These are phyloP conservation scores for Drosophila heteroneura DNA, from an alignment of 2,888 invertebrate species.

Conservation along the genomic window DNA sequence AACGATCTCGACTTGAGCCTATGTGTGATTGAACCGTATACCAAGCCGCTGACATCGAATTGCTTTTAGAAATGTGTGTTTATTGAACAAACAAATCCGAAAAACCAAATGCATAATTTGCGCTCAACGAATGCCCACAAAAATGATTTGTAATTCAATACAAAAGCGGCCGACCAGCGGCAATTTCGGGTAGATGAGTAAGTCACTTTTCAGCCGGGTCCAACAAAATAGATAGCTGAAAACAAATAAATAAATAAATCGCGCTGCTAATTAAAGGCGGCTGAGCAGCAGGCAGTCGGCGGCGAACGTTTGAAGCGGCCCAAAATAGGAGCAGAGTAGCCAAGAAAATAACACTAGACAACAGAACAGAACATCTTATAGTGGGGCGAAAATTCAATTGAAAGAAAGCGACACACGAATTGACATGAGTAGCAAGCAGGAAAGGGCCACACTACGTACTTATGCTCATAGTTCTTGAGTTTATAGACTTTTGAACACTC, in stretches of 20 bases:
- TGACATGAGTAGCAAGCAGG: conserved; percentile 68
- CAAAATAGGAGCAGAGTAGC: conserved; percentile 60
- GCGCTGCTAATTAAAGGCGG: conserved; percentile 77
- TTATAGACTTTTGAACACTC: conserved; percentile 32
- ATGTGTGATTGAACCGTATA: not conserved
- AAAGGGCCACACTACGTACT: conserved; percentile 43
- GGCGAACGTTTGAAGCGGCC: conserved; percentile 62
- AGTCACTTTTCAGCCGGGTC: conserved; percentile 48
- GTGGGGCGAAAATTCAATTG: conserved; percentile 68
- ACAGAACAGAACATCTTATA: conserved; percentile 30
- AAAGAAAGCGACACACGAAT: conserved; percentile 73
- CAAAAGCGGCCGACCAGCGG: conserved; percentile 35
- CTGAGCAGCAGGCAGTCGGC: conserved; percentile 30
- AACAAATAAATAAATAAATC: conserved; percentile 72
- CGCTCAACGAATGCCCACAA: conserved; percentile 20
- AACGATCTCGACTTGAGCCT: not conserved
- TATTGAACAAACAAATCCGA: conserved; percentile 53
- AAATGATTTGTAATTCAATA: conserved; percentile 70
- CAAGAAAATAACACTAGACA: conserved; percentile 33
- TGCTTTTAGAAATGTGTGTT: conserved; percentile 59
- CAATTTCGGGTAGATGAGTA: conserved; percentile 50
- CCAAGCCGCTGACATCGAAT: conserved; percentile 43
- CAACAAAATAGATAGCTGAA: conserved; percentile 49
- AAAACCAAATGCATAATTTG: conserved; percentile 41
- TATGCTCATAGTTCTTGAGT: not conserved